Evolutionary conservation across 1,140 invertebrate species (phyloP), one percentile per base, ranked within the genome.

Genomic region (Scaptomyza pallida): DNA sequence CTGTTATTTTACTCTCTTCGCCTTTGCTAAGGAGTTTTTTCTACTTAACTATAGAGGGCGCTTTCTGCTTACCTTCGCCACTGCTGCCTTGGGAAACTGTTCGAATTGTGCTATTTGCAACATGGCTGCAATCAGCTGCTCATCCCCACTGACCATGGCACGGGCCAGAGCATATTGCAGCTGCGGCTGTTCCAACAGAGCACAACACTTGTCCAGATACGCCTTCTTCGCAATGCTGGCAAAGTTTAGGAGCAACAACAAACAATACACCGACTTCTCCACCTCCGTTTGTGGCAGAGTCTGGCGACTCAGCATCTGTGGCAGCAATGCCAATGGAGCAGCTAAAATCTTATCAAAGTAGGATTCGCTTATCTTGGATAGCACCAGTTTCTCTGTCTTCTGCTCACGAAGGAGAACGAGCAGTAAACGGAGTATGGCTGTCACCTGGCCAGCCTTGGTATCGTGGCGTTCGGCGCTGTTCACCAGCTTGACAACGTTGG

Each of bases 341-440:
- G 80, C 55, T 2, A 91, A 51, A 10, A 91, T 91, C 54, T 91
- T 91, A 57, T 91, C 90, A 23, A 91, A 91, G 47, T 89, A 91
- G 2, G 90, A 91, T 48, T 91, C 90, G 0, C 73, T 77, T 4
- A 91, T 78, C 33, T 90, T 89, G 5, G 89, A 75, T 1, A 91
- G 71, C 16, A 91, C 77, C 48, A 91, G 40, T 21, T 91, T 91
- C 15, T 91, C 83, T 0, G 90, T 91, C 61, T 90, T 90, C 0
- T 60, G 12, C 21, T 89, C 80, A 17, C 72, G 57, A 37, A 91
- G 50, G 19, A 91, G 54, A 4, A 60, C 61, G 1, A 88, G 40
- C 16, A 91, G 55, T 30, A 91, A 33, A 0, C 82, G 86, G 0
- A 91, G 47, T 5, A 89, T 85, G 19, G 79, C 73, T 1, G 75